Conservation (phyloP, 2,113 vertebrate genomes). For the Ceyx melanurus region DNA sequence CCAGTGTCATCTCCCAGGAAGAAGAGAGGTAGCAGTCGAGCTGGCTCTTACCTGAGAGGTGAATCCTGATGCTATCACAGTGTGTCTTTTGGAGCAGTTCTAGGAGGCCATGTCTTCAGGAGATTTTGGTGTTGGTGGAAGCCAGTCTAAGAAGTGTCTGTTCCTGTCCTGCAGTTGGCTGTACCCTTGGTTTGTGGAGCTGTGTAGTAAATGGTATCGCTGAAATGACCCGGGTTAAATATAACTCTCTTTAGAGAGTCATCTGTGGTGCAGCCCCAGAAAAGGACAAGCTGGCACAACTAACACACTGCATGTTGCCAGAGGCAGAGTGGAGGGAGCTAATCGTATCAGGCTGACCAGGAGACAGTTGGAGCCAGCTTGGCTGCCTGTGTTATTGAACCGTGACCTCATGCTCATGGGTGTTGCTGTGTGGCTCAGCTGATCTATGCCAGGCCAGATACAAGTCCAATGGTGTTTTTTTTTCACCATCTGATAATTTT, state of each 20-base stretch:
- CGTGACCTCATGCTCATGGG: neutral
- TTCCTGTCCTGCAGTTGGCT: neutral
- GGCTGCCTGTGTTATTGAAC: neutral
- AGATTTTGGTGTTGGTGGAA: neutral
- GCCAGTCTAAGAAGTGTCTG: neutral
- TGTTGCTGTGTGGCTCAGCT: neutral
- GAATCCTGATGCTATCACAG: neutral
- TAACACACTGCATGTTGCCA: neutral
- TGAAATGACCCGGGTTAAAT: constrained; percentile 9
- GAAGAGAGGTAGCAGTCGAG: neutral
- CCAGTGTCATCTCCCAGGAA: neutral
- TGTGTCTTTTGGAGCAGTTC: neutral
- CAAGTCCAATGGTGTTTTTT: neutral
- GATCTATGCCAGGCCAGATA: neutral
- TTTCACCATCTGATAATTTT: neutral
- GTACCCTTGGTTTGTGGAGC: neutral
- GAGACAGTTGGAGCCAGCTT: neutral
- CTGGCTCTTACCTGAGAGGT: neutral
- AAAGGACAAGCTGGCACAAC: neutral
- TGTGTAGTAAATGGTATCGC: fast-evolving
- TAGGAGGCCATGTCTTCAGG: neutral
- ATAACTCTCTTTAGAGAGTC: neutral
- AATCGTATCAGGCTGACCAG: neutral
- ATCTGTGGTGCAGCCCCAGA: neutral
- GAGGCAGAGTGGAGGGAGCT: neutral